These are phyloP conservation scores for Brachyopa scutellaris DNA, from an alignment of 2,888 invertebrate species.

Conservation along the genomic window DNA sequence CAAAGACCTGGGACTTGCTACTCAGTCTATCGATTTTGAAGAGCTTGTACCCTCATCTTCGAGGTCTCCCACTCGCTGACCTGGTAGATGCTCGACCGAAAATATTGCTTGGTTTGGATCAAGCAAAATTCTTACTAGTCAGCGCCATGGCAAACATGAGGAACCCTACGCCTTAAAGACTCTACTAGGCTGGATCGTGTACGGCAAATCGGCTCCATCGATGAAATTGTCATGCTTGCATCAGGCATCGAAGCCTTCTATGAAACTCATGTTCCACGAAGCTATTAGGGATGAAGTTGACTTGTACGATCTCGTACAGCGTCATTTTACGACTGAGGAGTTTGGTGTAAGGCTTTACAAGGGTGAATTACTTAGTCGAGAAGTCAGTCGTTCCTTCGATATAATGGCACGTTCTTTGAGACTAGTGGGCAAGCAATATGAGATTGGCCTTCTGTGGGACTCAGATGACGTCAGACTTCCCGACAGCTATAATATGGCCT, in stretches of 20 bases:
- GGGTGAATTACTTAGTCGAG: background rate
- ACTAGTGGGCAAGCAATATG: too few species aligned
- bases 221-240: background rate
- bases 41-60: too few species aligned
- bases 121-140: background rate
- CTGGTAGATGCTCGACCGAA: background rate
- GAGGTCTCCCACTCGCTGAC: constrained; percentile 5
- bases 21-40: too few species aligned
- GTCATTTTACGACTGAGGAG: background rate
- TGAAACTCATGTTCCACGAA: constrained; percentile 3
- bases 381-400: constrained; percentile 7
- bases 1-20: too few species aligned
- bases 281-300: background rate
- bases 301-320: background rate
- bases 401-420: too few species aligned
- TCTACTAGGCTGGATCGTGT: too few species aligned
- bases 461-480: too few species aligned
- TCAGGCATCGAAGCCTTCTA: background rate
- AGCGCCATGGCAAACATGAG: background rate
- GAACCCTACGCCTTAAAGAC: background rate
- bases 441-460: too few species aligned
- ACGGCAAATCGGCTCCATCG: too few species aligned
- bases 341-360: background rate
- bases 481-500: too few species aligned
- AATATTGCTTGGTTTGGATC: too few species aligned